phyloP scores from a whole-genome alignment of 2,888 invertebrate species.

The Apodemia mormo region DNA sequence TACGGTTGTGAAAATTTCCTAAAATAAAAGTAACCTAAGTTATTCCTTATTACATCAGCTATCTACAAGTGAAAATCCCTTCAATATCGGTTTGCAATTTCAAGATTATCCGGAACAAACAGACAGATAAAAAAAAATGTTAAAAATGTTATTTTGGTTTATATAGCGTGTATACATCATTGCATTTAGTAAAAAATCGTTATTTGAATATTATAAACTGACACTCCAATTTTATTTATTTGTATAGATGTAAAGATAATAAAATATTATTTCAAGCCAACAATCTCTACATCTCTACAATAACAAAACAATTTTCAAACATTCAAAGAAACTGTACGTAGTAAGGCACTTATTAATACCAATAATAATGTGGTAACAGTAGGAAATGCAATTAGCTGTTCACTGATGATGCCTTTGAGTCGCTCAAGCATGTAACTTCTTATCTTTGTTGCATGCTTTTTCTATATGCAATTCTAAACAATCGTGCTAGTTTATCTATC shows the following conservation, averaged over 20 bases:
- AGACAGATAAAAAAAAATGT: too few relatives aligned
- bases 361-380: constrained; percentile 65
- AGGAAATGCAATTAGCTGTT: constrained; percentile 78
- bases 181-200: too few relatives aligned
- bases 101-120: too few relatives aligned
- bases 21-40: too few relatives aligned
- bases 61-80: too few relatives aligned
- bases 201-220: too few relatives aligned
- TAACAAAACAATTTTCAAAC: constrained; percentile 4
- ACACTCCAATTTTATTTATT: too few relatives aligned
- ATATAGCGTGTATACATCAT: too few relatives aligned
- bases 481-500: constrained; percentile 71
- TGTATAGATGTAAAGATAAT: neutral
- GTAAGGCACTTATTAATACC: constrained; percentile 37
- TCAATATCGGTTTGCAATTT: too few relatives aligned
- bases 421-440: constrained; percentile 76
- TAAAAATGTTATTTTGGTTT: too few relatives aligned
- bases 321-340: constrained; percentile 9
- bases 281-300: neutral
- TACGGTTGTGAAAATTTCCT: too few relatives aligned
- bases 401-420: constrained; percentile 66
- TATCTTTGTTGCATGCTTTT: constrained; percentile 81
- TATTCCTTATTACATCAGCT: too few relatives aligned
- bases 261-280: neutral
- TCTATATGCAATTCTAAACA: constrained; percentile 79